phyloP scores from a whole-genome alignment of 2,888 invertebrate genomes.

The Embidobia sp. region DNA sequence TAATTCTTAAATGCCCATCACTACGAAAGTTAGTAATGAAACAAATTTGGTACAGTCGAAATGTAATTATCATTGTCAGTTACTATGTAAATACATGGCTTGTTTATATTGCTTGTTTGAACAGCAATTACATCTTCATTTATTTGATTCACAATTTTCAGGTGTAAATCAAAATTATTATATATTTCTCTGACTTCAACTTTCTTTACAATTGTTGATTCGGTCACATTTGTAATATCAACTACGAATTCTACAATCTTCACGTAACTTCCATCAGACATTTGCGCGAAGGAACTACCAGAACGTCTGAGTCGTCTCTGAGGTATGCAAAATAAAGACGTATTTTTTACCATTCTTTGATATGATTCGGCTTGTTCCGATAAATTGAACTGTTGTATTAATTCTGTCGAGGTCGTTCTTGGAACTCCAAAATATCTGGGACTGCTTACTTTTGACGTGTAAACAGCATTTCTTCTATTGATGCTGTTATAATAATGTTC shows the following conservation, averaged over 20 bases:
- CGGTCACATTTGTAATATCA: not conserved
- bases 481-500: constrained; percentile 14
- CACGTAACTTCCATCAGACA: constrained; percentile 7
- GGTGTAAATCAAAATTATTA: not conserved
- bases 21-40: too few relatives aligned
- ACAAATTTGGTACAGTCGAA: constrained; percentile 13
- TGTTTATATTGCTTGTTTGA: not conserved
- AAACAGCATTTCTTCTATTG: constrained; percentile 15
- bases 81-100: constrained; percentile 13
- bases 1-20: too few relatives aligned
- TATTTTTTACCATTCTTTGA: constrained; percentile 28
- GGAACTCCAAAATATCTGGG: constrained; percentile 22
- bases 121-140: not conserved
- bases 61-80: constrained; percentile 9
- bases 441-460: constrained; percentile 1
- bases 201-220: not conserved
- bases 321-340: constrained; percentile 10
- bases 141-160: constrained; percentile 6
- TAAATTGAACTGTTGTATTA: constrained; percentile 14
- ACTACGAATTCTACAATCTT: constrained; percentile 18
- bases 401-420: not conserved
- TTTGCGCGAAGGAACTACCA: constrained; percentile 23
- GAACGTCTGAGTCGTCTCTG: not conserved
- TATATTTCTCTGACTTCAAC: not conserved
- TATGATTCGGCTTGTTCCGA: constrained; percentile 24